phyloP scores from a whole-genome alignment of 2,888 invertebrate genomes.

The Pteria penguin region DNA sequence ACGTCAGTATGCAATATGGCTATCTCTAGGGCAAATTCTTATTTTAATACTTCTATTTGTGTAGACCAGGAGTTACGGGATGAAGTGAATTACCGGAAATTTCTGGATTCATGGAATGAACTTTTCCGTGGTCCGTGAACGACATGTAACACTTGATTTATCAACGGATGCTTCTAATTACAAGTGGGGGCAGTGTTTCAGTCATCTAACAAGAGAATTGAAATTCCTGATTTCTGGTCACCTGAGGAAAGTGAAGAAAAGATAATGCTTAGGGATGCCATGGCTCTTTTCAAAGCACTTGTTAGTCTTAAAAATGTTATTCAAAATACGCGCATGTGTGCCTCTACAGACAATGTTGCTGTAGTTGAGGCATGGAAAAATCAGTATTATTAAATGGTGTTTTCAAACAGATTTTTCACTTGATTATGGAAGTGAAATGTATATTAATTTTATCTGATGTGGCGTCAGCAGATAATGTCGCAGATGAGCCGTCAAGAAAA shows the following conservation, averaged over 20 bases:
- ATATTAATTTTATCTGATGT: neutral
- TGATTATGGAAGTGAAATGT: neutral
- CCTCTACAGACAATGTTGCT: neutral
- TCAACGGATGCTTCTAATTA: constrained; percentile 10
- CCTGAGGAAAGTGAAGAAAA: neutral
- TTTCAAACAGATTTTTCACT: neutral
- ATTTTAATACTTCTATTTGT: neutral
- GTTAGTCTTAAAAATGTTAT: neutral
- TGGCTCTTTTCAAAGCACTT: neutral
- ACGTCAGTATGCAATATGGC: constrained; percentile 24
- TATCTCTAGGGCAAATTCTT: constrained; percentile 3
- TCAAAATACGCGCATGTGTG: neutral
- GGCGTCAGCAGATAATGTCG: neutral
- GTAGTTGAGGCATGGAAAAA: neutral
- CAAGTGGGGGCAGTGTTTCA: constrained; percentile 3
- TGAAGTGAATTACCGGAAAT: neutral
- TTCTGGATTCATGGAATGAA: constrained; percentile 16
- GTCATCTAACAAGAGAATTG: neutral
- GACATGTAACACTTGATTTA: constrained; percentile 6
- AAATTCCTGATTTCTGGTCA: constrained; percentile 3
- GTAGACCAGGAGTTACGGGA: neutral
- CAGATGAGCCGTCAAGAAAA: neutral
- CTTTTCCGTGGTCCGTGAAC: constrained; percentile 8
- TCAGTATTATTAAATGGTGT: neutral
- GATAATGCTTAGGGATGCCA: constrained; percentile 13